These are phyloP conservation scores for Drosophila sordidapex DNA, from an alignment of 2,888 invertebrate species.

Conservation along the genomic window DNA sequence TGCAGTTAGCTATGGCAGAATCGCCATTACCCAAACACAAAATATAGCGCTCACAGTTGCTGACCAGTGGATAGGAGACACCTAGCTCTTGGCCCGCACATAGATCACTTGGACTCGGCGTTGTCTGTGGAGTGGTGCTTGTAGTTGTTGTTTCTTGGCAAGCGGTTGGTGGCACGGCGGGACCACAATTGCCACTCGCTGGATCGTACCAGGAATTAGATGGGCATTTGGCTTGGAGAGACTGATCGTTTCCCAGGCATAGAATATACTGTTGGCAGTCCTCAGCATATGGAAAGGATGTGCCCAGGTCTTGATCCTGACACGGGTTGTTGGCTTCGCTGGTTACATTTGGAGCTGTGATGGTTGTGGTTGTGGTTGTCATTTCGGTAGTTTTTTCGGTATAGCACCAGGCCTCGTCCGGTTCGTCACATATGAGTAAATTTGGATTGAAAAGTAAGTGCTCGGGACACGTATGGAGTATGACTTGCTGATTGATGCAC, in stretches of 20 bases:
- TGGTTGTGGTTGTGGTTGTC: not conserved
- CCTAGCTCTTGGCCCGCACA: constrained; percentile 53
- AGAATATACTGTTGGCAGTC: constrained; percentile 60
- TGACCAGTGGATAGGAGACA: constrained; percentile 45
- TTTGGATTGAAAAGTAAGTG: constrained; percentile 52
- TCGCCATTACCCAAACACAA: constrained; percentile 58
- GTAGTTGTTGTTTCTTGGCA: constrained; percentile 40
- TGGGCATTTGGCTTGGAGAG: constrained; percentile 52
- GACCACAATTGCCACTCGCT: constrained; percentile 59
- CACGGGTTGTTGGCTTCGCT: not conserved
- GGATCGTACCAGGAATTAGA: constrained; percentile 68
- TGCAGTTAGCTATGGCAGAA: constrained; percentile 55
- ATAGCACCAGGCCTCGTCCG: constrained; percentile 51
- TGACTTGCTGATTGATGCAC: constrained; percentile 43
- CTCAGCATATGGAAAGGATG: constrained; percentile 31
- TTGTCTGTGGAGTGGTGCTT: constrained; percentile 27
- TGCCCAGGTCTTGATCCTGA: constrained; percentile 25
- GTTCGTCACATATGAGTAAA: constrained; percentile 60
- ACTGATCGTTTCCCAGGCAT: constrained; percentile 59
- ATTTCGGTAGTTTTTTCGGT: constrained; percentile 8
- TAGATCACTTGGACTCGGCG: constrained; percentile 27
- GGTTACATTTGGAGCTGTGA: not conserved
- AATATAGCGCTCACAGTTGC: constrained; percentile 64
- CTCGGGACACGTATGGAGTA: constrained; percentile 44
- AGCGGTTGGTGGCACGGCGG: constrained; percentile 58